Percentiles rank a stretch among this genome's conserved stretches.
phyloP scores from a whole-genome alignment of 2,113 vertebrate genomes.

The Odontesthes bonariensis region DNA sequence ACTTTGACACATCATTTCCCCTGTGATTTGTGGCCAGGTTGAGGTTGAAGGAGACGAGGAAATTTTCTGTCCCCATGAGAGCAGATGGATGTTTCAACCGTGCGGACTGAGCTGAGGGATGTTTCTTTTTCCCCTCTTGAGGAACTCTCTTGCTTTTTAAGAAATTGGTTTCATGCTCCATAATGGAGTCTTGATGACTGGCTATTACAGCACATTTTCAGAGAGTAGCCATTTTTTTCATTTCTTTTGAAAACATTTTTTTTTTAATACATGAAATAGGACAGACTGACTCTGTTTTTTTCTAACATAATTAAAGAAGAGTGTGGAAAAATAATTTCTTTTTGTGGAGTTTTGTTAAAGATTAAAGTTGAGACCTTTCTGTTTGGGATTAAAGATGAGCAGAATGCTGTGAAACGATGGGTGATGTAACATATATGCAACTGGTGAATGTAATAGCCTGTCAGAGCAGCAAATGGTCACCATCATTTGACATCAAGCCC shows the following conservation, averaged over 20 bases:
- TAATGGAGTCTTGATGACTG: conserved; percentile 59
- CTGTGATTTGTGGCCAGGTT: conserved; percentile 76
- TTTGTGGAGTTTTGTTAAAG: conserved; percentile 19
- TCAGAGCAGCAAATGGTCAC: conserved; percentile 65
- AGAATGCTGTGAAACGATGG: conserved; percentile 44
- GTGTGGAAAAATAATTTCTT: conserved; percentile 16
- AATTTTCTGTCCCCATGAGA: conserved; percentile 54
- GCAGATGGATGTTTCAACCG: conserved; percentile 58
- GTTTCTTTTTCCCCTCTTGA: conserved; percentile 10
- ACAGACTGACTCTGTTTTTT: conserved; percentile 25
- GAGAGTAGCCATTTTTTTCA: conserved; percentile 33
- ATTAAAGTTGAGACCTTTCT: conserved; percentile 51
- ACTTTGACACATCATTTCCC: conserved; percentile 76
- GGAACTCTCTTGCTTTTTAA: conserved; percentile 35
- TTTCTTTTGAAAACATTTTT: too few species aligned
- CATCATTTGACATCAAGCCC: conserved; percentile 41
- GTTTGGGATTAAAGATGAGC: conserved; percentile 65
- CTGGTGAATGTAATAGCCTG: conserved; percentile 50
- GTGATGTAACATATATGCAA: conserved; percentile 74
- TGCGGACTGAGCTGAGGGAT: conserved; percentile 37
- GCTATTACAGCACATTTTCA: conserved; percentile 57
- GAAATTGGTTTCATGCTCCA: conserved; percentile 46
- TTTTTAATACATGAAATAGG: background rate
- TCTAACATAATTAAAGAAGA: conserved; percentile 9
- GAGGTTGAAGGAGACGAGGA: conserved; percentile 69